Conservation (phyloP, 2,797 vertebrate species). For the Etheostoma nigrum region DNA sequence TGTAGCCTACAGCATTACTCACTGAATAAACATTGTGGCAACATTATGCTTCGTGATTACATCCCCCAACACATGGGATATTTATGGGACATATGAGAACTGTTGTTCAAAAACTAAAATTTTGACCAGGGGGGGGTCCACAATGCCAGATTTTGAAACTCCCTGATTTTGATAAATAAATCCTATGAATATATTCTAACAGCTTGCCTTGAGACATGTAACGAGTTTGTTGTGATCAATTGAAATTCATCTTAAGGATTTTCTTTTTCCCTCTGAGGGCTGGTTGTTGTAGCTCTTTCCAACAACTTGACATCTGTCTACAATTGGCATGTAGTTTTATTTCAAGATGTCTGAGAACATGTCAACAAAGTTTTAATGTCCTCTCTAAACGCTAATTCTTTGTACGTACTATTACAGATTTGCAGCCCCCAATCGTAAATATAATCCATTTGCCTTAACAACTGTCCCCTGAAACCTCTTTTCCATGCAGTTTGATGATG, state of each 20-base stretch:
- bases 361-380: constrained; percentile 67
- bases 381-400: constrained; percentile 69
- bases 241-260: constrained; percentile 23
- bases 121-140: too few relatives aligned
- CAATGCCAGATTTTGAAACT: not conserved
- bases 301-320: constrained; percentile 60
- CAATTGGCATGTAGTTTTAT: constrained; percentile 56
- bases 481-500: constrained; percentile 72
- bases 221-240: constrained; percentile 19
- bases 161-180: not conserved
- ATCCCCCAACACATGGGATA: not conserved
- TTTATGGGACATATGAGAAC: too few relatives aligned
- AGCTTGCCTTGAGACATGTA: constrained; percentile 13
- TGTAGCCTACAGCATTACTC: not conserved
- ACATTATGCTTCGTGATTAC: not conserved
- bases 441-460: constrained; percentile 77
- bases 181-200: not conserved
- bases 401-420: constrained; percentile 71
- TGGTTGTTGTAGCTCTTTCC: constrained; percentile 40
- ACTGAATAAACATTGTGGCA: not conserved
- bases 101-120: not conserved
- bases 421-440: constrained; percentile 69
- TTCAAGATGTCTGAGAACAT: constrained; percentile 65
- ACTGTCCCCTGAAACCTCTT: constrained; percentile 73
- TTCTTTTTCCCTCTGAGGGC: constrained; percentile 1